Base-by-base conservation (phyloP, 2,797 vertebrate genomes). In the Smutsia gigantea region DNA sequence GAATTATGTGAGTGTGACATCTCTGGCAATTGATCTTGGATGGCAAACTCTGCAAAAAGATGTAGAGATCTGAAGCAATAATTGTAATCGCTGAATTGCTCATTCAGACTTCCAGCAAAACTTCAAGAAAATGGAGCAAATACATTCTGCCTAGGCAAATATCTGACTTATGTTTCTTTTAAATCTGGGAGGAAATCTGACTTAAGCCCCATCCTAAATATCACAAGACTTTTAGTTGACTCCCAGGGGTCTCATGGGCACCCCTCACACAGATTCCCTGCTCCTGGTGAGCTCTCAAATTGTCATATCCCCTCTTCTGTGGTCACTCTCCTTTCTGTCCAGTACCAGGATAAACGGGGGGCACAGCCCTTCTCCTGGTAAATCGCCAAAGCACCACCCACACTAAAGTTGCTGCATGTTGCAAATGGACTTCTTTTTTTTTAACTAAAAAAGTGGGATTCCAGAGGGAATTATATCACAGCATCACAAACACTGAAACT, bases 81-180 rank as follows among this genome's bases (percentile, higher is more conserved):
- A 25, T 63, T 51, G 39, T 78, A 63, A 71, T 29, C 69, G 55
- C 25, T 63, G 69, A 57, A 71, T 59, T 71, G 53, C 37, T 42
- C 66, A 63, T 71, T 89, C 85, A 94, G 75, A 94, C 10, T 55
- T 82, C 90, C 59, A 59, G 37, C 27, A 63, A 64, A 81, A 81
- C 23, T 59, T 91, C 68, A 78, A 71, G 87, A 59, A 83, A 72
- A 90, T n/a, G 74, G 13, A 85, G 29, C 27, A 92, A 95, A 90
- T 64, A 71, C 55, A 83, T 79, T 92, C 82, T 90, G 72, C 85
- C 84, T 77, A 59, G 23, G 19, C 46, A 55, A 90, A 77, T 18
- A 15, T 85, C 59, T 92, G 61, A 37, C 7, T 39, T 37, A n/a
- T 21, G 14, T 23, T 89, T 55, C 51, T 92, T 94, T 87, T 87